Evolutionary conservation across 2,797 vertebrate species (phyloP).

Genomic region (Erethizon dorsatum): DNA sequence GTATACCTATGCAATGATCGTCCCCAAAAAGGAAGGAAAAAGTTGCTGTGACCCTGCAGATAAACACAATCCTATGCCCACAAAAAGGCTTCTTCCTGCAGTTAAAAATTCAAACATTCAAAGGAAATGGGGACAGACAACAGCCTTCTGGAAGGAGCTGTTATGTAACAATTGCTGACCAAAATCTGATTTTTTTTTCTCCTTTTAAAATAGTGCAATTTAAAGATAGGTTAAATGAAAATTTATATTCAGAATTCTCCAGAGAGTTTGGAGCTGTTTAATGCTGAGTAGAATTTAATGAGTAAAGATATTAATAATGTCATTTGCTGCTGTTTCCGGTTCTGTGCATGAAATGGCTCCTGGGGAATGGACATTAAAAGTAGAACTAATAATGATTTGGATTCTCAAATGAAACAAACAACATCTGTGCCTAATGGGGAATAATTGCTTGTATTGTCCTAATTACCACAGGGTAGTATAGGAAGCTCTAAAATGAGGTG

Average conservation of each 20-base stretch:
- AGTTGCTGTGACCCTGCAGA: neutral
- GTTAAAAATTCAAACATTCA: conserved; percentile 32
- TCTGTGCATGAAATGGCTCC: conserved; percentile 69
- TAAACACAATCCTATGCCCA: neutral
- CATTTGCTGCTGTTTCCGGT: conserved; percentile 74
- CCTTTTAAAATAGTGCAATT: conserved; percentile 49
- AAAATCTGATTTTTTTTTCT: conserved; percentile 40
- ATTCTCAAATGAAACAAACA: conserved; percentile 77
- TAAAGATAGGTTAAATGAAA: conserved; percentile 73
- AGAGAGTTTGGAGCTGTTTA: conserved; percentile 73
- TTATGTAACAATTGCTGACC: conserved; percentile 73
- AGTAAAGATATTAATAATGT: conserved; percentile 81
- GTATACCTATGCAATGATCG: neutral
- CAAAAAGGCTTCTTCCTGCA: conserved; percentile 5
- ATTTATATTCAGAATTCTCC: conserved; percentile 76
- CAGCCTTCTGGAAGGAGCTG: conserved; percentile 3
- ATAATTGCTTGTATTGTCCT: conserved; percentile 62
- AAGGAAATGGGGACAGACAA: conserved; percentile 34
- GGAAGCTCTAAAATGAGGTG: neutral
- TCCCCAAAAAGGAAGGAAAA: neutral
- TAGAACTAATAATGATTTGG: conserved; percentile 64
- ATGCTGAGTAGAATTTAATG: conserved; percentile 77
- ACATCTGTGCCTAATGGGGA: conserved; percentile 76
- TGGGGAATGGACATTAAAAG: conserved; percentile 78
- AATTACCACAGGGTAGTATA: conserved; percentile 58